Conservation (phyloP, 2,888 invertebrate genomes). For the Tenthredo notha region DNA sequence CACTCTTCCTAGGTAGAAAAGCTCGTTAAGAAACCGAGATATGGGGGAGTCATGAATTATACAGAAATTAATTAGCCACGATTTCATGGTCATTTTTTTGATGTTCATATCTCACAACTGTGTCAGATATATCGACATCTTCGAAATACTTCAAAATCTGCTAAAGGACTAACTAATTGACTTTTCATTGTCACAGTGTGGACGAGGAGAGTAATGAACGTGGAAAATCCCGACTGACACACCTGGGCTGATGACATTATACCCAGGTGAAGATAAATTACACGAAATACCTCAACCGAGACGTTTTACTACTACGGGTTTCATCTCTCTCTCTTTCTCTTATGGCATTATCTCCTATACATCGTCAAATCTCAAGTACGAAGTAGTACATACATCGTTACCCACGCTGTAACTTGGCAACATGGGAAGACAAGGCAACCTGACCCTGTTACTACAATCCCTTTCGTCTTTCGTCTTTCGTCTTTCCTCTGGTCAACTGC, state of each 20-base stretch:
- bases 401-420: slow-evolving; percentile 33
- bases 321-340: background rate
- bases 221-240: background rate
- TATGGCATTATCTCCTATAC: background rate
- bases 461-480: background rate
- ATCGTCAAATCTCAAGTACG: slow-evolving; percentile 7
- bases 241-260: slow-evolving; percentile 10
- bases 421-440: slow-evolving; percentile 50
- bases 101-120: background rate
- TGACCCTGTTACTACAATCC: slow-evolving; percentile 55
- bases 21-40: background rate
- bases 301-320: background rate
- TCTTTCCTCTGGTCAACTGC: slow-evolving; percentile 2
- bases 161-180: background rate
- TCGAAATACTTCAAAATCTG: background rate
- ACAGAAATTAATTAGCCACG: background rate
- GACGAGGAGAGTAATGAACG: background rate
- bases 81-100: background rate
- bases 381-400: background rate
- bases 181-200: background rate
- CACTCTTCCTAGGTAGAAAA: background rate
- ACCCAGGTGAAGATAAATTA: background rate
- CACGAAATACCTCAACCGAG: background rate
- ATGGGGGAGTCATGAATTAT: background rate
- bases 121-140: background rate